phyloP scores from a whole-genome alignment of 2,113 vertebrate species.

The Sarotherodon lohbergeri region DNA sequence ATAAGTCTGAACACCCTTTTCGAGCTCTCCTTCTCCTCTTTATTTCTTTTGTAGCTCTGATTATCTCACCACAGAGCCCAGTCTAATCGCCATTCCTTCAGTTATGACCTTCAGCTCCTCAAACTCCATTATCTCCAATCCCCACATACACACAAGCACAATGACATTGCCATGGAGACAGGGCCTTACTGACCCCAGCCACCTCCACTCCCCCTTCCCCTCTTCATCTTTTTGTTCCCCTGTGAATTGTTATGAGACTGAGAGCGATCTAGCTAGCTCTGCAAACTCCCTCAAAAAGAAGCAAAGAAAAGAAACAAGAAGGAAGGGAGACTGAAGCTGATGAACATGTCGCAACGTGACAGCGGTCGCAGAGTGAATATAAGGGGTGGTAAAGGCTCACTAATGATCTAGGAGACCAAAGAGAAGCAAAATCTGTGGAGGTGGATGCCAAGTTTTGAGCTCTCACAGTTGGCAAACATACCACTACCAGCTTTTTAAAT shows the following conservation, averaged over 20 bases:
- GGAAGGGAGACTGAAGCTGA: conserved; percentile 44
- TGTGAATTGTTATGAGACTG: conserved; percentile 36
- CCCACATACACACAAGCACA: conserved; percentile 27
- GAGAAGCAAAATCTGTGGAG: not conserved
- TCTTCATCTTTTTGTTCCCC: conserved; percentile 21
- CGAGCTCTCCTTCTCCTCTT: not conserved
- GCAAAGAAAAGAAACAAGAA: conserved; percentile 7
- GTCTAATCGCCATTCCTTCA: not conserved
- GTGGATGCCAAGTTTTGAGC: not conserved
- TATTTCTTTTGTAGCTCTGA: not conserved
- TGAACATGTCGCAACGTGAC: conserved; percentile 63
- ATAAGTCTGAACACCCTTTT: not conserved
- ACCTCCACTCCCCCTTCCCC: not conserved
- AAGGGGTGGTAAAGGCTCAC: conserved; percentile 51
- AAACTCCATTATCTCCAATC: conserved; percentile 6
- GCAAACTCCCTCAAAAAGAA: not conserved
- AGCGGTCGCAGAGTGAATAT: conserved; percentile 25
- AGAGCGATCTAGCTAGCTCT: conserved; percentile 24
- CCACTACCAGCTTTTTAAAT: not conserved
- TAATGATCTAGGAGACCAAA: conserved; percentile 30
- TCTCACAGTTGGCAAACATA: conserved; percentile 1
- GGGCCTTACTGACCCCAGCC: conserved; percentile 3
- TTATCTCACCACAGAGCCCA: not conserved
- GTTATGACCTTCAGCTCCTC: conserved; percentile 48
- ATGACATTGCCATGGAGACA: conserved; percentile 49